phyloP scores from a whole-genome alignment of 1,140 invertebrate species.

The Plectus sambesii region DNA sequence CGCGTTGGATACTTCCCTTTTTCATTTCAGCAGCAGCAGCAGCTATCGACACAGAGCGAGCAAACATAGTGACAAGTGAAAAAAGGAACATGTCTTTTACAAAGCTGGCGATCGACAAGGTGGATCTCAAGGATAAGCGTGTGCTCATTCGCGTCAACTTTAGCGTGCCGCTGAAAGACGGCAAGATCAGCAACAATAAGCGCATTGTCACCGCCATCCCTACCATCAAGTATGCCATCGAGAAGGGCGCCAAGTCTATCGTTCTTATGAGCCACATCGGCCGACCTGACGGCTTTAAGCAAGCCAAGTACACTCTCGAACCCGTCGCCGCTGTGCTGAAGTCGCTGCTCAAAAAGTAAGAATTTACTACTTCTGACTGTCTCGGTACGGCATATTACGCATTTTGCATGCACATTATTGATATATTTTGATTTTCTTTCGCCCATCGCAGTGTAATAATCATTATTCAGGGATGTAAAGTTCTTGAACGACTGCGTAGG shows the following conservation, averaged over 20 bases:
- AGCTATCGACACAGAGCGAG: too few relatives aligned
- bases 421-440: too few relatives aligned
- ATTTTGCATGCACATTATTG: too few relatives aligned
- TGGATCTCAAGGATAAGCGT: slow-evolving; percentile 51
- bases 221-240: slow-evolving; percentile 74
- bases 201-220: slow-evolving; percentile 91
- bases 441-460: too few relatives aligned
- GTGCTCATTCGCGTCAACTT: slow-evolving; percentile 69
- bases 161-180: slow-evolving; percentile 96
- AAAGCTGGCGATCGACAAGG: slow-evolving; percentile 52
- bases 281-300: slow-evolving; percentile 73
- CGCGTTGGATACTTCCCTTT: too few relatives aligned
- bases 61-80: too few relatives aligned
- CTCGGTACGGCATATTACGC: too few relatives aligned
- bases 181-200: slow-evolving; percentile 91
- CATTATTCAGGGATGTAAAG: slow-evolving; percentile 62
- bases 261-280: slow-evolving; percentile 94
- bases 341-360: slow-evolving; percentile 66
- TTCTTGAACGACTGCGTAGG: slow-evolving; percentile 92
- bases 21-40: too few relatives aligned
- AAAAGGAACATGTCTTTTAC: slow-evolving; percentile 63
- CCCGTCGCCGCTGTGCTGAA: slow-evolving; percentile 83
- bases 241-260: slow-evolving; percentile 84
- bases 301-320: slow-evolving; percentile 75
- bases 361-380: slow-evolving; percentile 2